Percentiles rank a stretch among this genome's conserved stretches.
phyloP scores from a whole-genome alignment of 2,113 vertebrate species.

The Clarias magur region DNA sequence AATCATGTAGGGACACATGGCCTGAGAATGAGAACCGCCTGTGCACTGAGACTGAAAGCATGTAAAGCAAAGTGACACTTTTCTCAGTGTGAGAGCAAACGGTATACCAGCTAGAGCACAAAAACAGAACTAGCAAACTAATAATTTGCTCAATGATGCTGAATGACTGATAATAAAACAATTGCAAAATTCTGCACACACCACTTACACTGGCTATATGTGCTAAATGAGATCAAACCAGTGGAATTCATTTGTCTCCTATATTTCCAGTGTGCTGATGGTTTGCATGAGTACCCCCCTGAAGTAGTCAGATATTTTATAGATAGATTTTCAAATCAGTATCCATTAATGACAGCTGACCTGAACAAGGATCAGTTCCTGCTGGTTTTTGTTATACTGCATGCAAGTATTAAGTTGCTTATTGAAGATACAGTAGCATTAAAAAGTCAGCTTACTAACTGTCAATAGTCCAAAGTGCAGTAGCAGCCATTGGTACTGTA shows the following conservation, averaged over 20 bases:
- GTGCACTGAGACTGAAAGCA: neutral
- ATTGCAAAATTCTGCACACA: neutral
- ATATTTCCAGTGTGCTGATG: neutral
- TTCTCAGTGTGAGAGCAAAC: neutral
- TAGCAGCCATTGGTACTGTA: neutral
- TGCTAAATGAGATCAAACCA: neutral
- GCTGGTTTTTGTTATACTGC: neutral
- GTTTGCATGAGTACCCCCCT: neutral
- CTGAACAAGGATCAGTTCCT: neutral
- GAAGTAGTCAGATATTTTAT: neutral
- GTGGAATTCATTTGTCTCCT: neutral
- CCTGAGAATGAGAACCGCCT: neutral
- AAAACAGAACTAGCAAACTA: neutral
- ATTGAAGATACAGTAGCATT: neutral
- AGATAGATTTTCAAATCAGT: neutral
- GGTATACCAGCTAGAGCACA: neutral
- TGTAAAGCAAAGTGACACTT: neutral
- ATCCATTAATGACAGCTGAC: neutral
- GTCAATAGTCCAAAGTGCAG: neutral
- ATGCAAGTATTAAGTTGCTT: neutral
- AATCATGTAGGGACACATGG: conserved; percentile 4
- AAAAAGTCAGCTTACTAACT: neutral
- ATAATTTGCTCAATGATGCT: too few species aligned
- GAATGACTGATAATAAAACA: neutral
- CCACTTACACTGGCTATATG: neutral